Conservation (phyloP, 2,888 invertebrate genomes). For the Watsonalla cultraria region DNA sequence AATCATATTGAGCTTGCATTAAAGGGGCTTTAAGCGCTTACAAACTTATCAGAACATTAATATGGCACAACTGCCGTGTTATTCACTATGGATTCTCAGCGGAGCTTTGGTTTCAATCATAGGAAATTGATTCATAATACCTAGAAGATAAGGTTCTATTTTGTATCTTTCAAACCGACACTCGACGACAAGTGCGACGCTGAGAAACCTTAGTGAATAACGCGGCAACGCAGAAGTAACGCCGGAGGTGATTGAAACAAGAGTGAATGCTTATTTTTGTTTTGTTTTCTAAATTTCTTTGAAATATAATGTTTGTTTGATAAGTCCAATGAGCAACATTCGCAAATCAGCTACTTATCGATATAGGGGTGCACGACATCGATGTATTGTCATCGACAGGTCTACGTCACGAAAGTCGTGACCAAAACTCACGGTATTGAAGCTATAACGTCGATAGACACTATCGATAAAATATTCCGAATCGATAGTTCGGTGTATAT, state of each 20-base stretch:
- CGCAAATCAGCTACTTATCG: slow-evolving; percentile 10
- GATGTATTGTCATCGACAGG: slow-evolving; percentile 17
- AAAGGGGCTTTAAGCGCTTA: neutral
- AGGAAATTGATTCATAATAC: no score
- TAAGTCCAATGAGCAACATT: slow-evolving; percentile 4
- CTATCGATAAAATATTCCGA: slow-evolving; percentile 3
- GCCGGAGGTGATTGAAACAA: no score
- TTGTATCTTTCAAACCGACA: no score
- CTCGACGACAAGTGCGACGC: no score
- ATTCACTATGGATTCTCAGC: no score
- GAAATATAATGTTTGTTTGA: neutral
- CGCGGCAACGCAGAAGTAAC: no score
- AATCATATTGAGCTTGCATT: neutral
- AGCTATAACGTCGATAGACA: slow-evolving; percentile 1
- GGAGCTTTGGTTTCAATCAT: no score
- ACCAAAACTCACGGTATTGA: slow-evolving; percentile 42
- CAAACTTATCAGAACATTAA: neutral
- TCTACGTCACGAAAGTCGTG: slow-evolving; percentile 31
- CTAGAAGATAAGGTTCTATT: no score
- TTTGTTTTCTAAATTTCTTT: neutral
- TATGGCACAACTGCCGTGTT: neutral
- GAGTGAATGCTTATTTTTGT: no score
- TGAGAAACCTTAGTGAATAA: no score
- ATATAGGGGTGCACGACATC: slow-evolving; percentile 8
- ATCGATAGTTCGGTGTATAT: neutral